These are phyloP conservation scores for Drosophila atripex DNA, from an alignment of 2,888 invertebrate genomes.

Conservation along the genomic window DNA sequence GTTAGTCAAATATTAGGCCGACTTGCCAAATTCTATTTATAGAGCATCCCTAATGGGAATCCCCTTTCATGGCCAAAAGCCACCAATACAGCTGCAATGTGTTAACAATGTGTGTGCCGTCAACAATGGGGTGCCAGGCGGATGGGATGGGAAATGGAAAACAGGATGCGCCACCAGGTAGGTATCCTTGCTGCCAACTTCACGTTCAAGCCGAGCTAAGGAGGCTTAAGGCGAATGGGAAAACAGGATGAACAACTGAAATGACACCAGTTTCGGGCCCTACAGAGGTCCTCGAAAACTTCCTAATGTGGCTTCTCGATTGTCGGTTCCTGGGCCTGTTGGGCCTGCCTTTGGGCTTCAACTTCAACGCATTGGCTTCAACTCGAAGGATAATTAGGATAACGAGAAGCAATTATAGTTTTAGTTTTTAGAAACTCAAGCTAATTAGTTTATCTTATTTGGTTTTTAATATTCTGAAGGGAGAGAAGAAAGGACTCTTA, in stretches of 20 bases:
- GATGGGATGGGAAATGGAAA: no score
- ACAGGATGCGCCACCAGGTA: not conserved
- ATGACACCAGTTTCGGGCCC: not conserved
- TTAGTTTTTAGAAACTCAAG: no score
- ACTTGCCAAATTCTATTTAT: conserved; percentile 18
- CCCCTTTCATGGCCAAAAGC: not conserved
- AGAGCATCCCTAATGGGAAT: conserved; percentile 22
- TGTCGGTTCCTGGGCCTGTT: not conserved
- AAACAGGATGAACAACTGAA: no score
- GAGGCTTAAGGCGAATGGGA: not conserved
- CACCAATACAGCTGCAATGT: conserved; percentile 2
- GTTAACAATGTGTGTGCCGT: conserved; percentile 15
- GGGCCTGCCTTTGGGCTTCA: no score
- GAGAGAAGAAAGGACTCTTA: no score
- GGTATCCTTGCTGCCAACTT: not conserved
- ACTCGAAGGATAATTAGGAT: not conserved
- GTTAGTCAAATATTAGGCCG: conserved; percentile 19
- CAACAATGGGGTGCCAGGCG: not conserved
- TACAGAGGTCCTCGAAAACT: not conserved
- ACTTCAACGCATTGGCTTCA: not conserved
- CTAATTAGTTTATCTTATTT: no score
- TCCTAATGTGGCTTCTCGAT: not conserved
- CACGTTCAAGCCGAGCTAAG: not conserved
- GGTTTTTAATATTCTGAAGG: no score
- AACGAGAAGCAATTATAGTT: not conserved